A percentile compares a stretch with the other conserved stretches of the same genome.
These are phyloP conservation scores for Lagopus leucura DNA, from an alignment of 2,113 vertebrate species.

Conservation along the genomic window DNA sequence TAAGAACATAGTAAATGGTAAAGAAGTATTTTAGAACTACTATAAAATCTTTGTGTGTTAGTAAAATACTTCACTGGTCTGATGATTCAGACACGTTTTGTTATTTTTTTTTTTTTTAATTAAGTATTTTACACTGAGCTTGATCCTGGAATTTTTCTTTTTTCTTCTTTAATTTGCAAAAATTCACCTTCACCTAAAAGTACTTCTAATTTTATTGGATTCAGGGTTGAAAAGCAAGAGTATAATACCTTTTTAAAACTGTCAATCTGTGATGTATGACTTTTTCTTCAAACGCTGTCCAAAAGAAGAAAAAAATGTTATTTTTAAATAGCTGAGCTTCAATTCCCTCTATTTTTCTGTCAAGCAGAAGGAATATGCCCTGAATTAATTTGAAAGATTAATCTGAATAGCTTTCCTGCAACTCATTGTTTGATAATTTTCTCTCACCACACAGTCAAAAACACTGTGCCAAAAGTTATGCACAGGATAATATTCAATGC, in stretches of 20 bases:
- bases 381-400: neutral
- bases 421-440: neutral
- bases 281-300: neutral
- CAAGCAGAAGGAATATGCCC: neutral
- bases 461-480: neutral
- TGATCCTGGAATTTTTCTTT: neutral
- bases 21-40: neutral
- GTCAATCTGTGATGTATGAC: neutral
- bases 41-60: neutral
- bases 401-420: neutral
- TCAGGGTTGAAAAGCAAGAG: neutral
- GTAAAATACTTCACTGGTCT: neutral
- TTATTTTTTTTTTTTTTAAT: neutral
- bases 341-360: neutral
- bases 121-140: neutral
- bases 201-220: neutral
- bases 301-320: neutral
- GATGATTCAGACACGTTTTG: neutral
- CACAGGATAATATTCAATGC: neutral
- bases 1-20: neutral
- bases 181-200: neutral
- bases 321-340: neutral
- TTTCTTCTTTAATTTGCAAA: neutral
- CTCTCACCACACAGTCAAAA: neutral
- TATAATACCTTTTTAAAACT: neutral